Evolutionary conservation across 2,888 invertebrate species (phyloP).

Genomic region (Pterobdella sp.): DNA sequence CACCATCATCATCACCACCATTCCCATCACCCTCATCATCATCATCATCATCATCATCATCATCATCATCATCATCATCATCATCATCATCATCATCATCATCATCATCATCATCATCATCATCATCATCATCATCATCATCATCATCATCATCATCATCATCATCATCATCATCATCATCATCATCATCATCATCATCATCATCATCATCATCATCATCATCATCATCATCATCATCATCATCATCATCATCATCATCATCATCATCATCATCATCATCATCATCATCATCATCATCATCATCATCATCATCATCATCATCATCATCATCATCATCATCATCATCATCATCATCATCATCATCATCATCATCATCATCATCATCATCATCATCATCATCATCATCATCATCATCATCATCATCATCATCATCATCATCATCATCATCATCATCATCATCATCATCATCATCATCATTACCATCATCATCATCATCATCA

Average conservation of each 20-base stretch:
- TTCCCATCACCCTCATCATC: constrained; percentile 9
- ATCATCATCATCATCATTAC: too few relatives aligned
- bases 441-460: constrained; percentile 14
- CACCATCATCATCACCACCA: too few relatives aligned
- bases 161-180: constrained; percentile 21
- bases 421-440: constrained; percentile 14
- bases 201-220: constrained; percentile 28
- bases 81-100: constrained; percentile 8
- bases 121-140: background rate
- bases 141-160: background rate
- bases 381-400: constrained; percentile 12
- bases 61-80: background rate
- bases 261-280: constrained; percentile 34
- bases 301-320: constrained; percentile 34
- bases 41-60: constrained; percentile 11
- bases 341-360: constrained; percentile 32
- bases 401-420: constrained; percentile 14
- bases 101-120: constrained; percentile 8
- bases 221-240: constrained; percentile 28
- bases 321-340: constrained; percentile 34
- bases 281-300: constrained; percentile 34
- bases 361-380: constrained; percentile 17
- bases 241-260: constrained; percentile 32
- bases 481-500: too few relatives aligned
- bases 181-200: constrained; percentile 23